Evolutionary conservation across 1,140 invertebrate genomes (phyloP).

Genomic region (Sminthurides bifidus): DNA sequence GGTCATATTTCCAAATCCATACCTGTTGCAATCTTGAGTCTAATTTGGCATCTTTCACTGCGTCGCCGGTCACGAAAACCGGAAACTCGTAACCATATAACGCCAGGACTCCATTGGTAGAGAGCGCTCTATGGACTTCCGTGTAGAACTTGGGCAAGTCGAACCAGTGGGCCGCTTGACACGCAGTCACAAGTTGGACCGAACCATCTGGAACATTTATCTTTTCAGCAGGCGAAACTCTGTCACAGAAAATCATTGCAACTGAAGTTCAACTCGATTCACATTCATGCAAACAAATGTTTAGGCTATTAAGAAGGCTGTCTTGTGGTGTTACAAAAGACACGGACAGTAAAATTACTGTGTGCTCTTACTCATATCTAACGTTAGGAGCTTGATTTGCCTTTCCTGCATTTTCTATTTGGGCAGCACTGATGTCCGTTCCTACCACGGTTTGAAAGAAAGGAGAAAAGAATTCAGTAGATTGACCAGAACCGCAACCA

Average conservation of each 20-base stretch:
- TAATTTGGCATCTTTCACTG: neutral
- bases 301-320: no score
- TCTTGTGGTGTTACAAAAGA: neutral
- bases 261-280: no score
- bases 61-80: neutral
- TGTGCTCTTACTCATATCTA: conserved; percentile 2
- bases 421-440: conserved; percentile 36
- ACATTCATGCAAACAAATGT: no score
- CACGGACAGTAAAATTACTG: neutral
- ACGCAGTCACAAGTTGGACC: conserved; percentile 34
- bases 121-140: conserved; percentile 38
- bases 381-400: conserved; percentile 3
- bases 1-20: neutral
- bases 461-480: conserved; percentile 36
- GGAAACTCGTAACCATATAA: conserved; percentile 30
- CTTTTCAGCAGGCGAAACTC: conserved; percentile 31
- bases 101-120: conserved; percentile 38
- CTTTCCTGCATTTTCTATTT: conserved; percentile 35
- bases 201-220: conserved; percentile 35
- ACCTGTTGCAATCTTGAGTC: neutral
- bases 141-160: conserved; percentile 39
- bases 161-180: conserved; percentile 41
- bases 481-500: conserved; percentile 38
- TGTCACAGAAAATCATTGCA: neutral
- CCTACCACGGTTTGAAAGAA: conserved; percentile 39